Conservation (phyloP, 2,888 invertebrate species). For the Platycheirus albimanus region DNA sequence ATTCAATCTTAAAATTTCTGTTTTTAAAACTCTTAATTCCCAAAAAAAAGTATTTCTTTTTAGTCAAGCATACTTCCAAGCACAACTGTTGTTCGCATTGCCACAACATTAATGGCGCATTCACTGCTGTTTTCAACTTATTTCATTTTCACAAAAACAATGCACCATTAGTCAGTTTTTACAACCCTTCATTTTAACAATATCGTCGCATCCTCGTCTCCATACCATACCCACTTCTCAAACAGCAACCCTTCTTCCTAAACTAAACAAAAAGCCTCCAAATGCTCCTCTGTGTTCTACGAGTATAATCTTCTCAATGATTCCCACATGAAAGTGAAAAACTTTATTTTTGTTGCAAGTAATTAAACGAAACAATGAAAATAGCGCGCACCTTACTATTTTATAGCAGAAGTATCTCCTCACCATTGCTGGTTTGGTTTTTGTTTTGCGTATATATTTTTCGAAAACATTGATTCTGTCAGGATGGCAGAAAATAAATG, state of each 20-base stretch:
- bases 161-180: constrained; percentile 50
- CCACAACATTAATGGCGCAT: constrained; percentile 48
- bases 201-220: constrained; percentile 24
- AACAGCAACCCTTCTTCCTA: background rate
- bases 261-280: constrained; percentile 26
- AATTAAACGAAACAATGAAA: constrained; percentile 70
- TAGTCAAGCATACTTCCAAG: constrained; percentile 1
- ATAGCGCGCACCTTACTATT: constrained; percentile 25
- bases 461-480: constrained; percentile 57
- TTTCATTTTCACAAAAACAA: constrained; percentile 36
- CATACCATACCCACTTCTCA: background rate
- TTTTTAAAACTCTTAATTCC: too few species aligned
- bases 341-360: constrained; percentile 67
- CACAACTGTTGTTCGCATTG: constrained; percentile 32
- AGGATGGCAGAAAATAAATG: constrained; percentile 64
- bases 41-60: too few species aligned
- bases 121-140: constrained; percentile 40
- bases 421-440: background rate
- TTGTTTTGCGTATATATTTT: constrained; percentile 21
- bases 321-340: constrained; percentile 58
- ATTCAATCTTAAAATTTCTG: too few species aligned
- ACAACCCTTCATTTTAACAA: constrained; percentile 16
- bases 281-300: too few species aligned
- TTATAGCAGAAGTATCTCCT: constrained; percentile 11
- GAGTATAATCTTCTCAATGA: constrained; percentile 27